Base-by-base conservation (phyloP, 1,140 invertebrate genomes). In the Asbolus verrucosus region DNA sequence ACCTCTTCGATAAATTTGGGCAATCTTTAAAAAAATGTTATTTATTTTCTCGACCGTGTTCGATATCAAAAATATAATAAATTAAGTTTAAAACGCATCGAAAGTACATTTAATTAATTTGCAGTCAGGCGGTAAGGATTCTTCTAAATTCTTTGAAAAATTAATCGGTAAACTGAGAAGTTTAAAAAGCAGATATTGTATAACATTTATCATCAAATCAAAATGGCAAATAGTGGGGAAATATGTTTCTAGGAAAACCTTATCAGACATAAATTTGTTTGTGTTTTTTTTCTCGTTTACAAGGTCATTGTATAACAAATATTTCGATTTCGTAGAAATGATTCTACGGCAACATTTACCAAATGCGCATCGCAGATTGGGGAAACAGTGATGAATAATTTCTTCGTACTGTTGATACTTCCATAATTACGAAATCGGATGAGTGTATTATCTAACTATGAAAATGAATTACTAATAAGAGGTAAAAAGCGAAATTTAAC, bases 401-500 rank as follows among this genome's bases (percentile, higher is more conserved):
- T 27, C 24, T 27, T 3, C 3, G 24, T 4, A 27, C 5, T n/a
- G 33, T 30, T 30, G 27, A 8, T 36, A 11, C n/a, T 36, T 36
- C n/a, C 33, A 36, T 8, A 36, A 11, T 36, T 36, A 36, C n/a
- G 33, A 36, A 36, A 36, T 36, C 33, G 33, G 2, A 6, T n/a
- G n/a, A 36, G 5, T 36, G 5, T 11, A n/a, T 36, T 36, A 36
- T 36, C 33, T 36, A 36, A 36, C 6, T n/a, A 27, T 4, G 24
- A 27, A 27, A 27, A 36, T 11, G 24, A 54, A 54, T 54, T 54
- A 54, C 8, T n/a, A 54, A 24, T 24, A 54, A 54, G 3, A 6
- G 33, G 6, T 36, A 27, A 54, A 54, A 36, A 62, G 60, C 15
- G 60, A 62, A 39, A 62, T 62, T 38, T 36, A 62, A 62, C 36